A percentile compares a stretch with the other conserved stretches of the same genome.
Conservation (phyloP, 92 coral and sea anemone genomes). For the Porites rus region DNA sequence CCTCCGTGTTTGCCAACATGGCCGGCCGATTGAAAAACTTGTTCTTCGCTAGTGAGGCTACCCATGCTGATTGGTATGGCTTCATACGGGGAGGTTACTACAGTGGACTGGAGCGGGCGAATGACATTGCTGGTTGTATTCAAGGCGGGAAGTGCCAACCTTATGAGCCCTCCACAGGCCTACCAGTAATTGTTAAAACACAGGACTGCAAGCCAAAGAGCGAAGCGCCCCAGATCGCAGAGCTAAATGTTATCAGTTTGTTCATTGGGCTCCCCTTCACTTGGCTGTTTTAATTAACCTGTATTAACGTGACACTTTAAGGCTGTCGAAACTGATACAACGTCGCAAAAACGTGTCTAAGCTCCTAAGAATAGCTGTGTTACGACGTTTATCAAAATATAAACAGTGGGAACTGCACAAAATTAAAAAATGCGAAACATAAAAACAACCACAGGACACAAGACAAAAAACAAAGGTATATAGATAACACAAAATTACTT, state of each 20-base stretch:
- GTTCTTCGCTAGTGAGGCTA: slow-evolving; percentile 55
- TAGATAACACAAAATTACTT: too few species aligned
- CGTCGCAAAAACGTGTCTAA: too few species aligned
- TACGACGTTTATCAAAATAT: too few species aligned
- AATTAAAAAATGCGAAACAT: too few species aligned
- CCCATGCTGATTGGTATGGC: slow-evolving; percentile 48
- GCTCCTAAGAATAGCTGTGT: too few species aligned
- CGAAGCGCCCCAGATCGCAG: background rate
- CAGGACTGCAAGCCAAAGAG: background rate
- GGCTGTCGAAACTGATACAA: too few species aligned
- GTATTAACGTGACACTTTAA: too few species aligned
- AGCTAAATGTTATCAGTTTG: background rate
- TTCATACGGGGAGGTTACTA: slow-evolving; percentile 49
- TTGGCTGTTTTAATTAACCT: background rate
- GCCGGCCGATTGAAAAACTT: slow-evolving; percentile 45
- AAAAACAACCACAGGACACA: too few species aligned
- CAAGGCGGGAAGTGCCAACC: background rate
- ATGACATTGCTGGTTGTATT: slow-evolving; percentile 26
- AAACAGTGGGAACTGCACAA: too few species aligned
- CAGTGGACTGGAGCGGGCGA: slow-evolving; percentile 43
- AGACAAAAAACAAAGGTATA: too few species aligned
- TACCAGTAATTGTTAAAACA: slow-evolving; percentile 10
- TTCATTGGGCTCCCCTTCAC: background rate
- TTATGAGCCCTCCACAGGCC: background rate
- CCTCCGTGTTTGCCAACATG: slow-evolving; percentile 34